phyloP scores from a whole-genome alignment of 2,888 invertebrate genomes.

The Polyploca ridens region DNA sequence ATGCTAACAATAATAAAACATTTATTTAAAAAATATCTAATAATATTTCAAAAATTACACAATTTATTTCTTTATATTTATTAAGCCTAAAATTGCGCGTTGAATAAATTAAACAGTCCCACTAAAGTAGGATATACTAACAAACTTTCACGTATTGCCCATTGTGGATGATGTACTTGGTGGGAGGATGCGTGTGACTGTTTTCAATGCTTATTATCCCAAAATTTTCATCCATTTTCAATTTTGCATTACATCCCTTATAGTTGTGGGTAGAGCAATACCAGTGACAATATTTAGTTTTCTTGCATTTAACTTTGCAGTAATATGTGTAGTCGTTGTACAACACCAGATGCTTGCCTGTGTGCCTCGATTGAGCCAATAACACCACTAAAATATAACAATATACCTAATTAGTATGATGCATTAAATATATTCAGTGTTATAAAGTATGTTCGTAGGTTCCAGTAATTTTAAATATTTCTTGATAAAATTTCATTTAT shows the following conservation, averaged over 20 bases:
- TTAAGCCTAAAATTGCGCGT: no score
- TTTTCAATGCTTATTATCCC: conserved; percentile 55
- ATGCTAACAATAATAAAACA: no score
- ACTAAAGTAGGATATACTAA: background rate
- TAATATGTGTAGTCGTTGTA: conserved; percentile 72
- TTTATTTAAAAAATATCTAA: no score
- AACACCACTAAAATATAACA: conserved; percentile 56
- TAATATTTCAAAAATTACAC: no score
- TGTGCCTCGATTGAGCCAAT: conserved; percentile 68
- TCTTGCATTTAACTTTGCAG: conserved; percentile 69
- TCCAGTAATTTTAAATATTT: no score
- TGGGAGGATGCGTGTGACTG: conserved; percentile 65
- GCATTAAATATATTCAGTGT: no score
- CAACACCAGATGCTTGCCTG: conserved; percentile 67
- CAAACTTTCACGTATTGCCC: conserved; percentile 58
- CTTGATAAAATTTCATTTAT: no score
- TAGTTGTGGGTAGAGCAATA: conserved; percentile 75
- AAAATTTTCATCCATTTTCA: conserved; percentile 63
- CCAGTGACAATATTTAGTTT: conserved; percentile 65
- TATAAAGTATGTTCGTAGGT: no score
- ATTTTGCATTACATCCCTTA: conserved; percentile 69
- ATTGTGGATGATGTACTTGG: conserved; percentile 62
- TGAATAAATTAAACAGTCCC: background rate
- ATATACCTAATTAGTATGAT: background rate
- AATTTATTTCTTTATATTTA: no score